Evolutionary conservation across 2,797 vertebrate genomes (phyloP), one percentile per base, ranked within the genome.

Genomic region (Clamator glandarius): DNA sequence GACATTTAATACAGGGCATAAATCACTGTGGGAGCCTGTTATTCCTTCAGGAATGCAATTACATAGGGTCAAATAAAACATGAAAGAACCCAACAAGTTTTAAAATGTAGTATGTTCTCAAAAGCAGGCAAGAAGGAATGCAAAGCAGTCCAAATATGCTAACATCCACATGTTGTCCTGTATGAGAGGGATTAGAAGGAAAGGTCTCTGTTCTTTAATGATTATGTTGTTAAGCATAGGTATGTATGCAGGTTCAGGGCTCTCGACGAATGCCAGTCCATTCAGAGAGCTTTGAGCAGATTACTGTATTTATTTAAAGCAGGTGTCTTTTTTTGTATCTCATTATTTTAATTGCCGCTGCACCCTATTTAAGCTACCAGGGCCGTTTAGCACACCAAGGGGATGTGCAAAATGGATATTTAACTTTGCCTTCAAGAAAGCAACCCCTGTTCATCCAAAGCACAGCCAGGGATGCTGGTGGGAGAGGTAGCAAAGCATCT

Each of bases 11-110:
- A 98, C 98, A 97, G 97, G 98, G 98, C 98, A 98, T 99, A 99
- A 99, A 99, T 99, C 98, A 98, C 98, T 97, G 97, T 96, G 90
- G 98, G 97, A 98, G 99, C 98, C 98, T 98, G 98, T 99, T 99
- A 98, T 98, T 99, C 98, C 98, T 98, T 98, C 98, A 99, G 99
- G 99, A 99, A 99, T 99, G 99, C 98, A 99, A 99, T 99, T 99
- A 99, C 99, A 99, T 99, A 98, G 98, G 99, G 99, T 99, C 98
- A 99, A 99, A 99, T 99, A 99, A 99, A 99, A 99, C 99, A 98
- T 99, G 98, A 99, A 99, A 99, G 99, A 98, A 97, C 97, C 98
- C 98, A 99, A 98, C 99, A 98, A 99, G 98, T 99, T 99, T 99
- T 99, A 99, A 99, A 99, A 99, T 98, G 98, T 98, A 98, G 98